Conservation (phyloP, 2,797 vertebrate genomes). For the Limosa lapponica region DNA sequence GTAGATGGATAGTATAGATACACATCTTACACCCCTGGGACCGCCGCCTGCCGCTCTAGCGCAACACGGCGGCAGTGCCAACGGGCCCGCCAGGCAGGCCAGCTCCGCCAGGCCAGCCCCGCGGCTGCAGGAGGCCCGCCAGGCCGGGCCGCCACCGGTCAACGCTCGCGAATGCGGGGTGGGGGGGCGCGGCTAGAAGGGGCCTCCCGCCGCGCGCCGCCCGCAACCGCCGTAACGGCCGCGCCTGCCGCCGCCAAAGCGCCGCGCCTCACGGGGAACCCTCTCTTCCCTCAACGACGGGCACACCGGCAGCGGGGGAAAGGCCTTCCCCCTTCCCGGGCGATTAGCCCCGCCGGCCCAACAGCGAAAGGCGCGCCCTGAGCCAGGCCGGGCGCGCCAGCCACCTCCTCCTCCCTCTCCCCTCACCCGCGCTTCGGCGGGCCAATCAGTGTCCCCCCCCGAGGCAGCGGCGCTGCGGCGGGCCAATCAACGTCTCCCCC, state of each 20-base stretch:
- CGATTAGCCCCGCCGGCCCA: neutral
- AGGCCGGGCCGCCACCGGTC: too few relatives aligned
- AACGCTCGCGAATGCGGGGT: too few relatives aligned
- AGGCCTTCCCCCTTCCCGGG: too few relatives aligned
- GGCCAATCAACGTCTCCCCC: neutral
- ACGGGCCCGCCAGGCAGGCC: neutral
- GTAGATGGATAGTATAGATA: too few relatives aligned
- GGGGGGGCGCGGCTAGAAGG: too few relatives aligned
- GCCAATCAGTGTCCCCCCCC: rapidly evolving
- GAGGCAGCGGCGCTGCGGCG: neutral
- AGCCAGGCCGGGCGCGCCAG: neutral
- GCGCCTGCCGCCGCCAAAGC: neutral
- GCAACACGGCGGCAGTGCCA: too few relatives aligned
- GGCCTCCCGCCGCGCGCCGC: too few relatives aligned
- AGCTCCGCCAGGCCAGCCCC: too few relatives aligned
- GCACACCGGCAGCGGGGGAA: neutral
- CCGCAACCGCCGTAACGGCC: neutral
- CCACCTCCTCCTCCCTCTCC: too few relatives aligned
- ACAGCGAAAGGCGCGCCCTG: neutral
- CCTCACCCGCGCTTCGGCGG: rapidly evolving
- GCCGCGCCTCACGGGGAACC: too few relatives aligned
- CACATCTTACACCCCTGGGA: rapidly evolving
- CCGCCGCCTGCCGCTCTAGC: rapidly evolving
- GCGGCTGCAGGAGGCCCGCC: neutral
- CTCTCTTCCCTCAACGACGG: neutral